Base-by-base conservation (phyloP, 2,888 invertebrate species). In the Apodemia hepburni region DNA sequence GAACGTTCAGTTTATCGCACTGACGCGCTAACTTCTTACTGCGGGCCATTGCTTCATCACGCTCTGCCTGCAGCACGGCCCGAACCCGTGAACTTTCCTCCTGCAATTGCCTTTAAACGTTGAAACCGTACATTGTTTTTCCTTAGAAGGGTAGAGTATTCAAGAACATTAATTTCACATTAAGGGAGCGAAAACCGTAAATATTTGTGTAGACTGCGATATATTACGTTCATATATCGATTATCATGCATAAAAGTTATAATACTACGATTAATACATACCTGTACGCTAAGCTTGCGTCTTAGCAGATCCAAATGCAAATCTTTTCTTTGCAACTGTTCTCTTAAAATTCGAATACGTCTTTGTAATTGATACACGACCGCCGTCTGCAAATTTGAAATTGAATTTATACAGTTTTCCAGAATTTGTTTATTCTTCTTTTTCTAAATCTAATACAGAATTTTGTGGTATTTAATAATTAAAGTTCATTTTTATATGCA, bases 351-450 rank as follows among this genome's bases (percentile, higher is more conserved):
- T 70, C 97, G 94, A 47, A 97, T 95, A 68, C 98, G 93, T 66
- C 98, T 93, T 84, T 98, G 98, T 49, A 98, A 93, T 78, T 97
- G 97, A 83, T 98, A 98, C 61, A 97, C 96, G n/a, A 96, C 94
- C 8, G 95, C 95, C 29, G 96, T 96, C 96, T 97, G 86, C 54
- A 64, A 38, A 8, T 38, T 38, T 12, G 38, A 38, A 38, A 38
- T 38, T 38, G 12, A 38, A 38, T 6, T 38, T 38, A 38, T 38
- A 38, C 38, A 38, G 12, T 38, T 38, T 38, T 12, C 38, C 12
- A 38, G 12, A 38, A 4, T 0, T 12, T 38, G 3, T 12, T 38
- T 38, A 38, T 38, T 38, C 38, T 38, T 12, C 12, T 1, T 38
- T 38, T 38, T 12, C 38, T 38, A 38, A 12, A 38, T 38, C 3